Percentiles rank a stretch among this genome's conserved stretches.
Evolutionary conservation across 2,888 invertebrate species (phyloP).

Genomic region (Watsonalla binaria): DNA sequence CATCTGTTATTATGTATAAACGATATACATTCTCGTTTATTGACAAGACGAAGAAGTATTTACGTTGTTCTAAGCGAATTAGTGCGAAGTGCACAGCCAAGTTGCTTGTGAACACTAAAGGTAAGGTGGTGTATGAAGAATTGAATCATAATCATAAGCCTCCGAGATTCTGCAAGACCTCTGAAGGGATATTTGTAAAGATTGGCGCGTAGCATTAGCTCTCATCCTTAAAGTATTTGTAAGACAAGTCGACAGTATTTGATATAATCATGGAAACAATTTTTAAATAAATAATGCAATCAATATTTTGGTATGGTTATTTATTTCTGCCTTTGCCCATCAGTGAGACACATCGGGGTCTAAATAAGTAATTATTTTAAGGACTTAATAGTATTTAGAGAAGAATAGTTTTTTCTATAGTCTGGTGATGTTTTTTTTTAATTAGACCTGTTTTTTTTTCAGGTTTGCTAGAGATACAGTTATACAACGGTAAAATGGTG

Average conservation of each 20-base stretch:
- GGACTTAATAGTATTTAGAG: no score
- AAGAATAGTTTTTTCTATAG: no score
- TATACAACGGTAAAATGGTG: neutral
- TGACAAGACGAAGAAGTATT: conserved; percentile 19
- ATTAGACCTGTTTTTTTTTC: neutral
- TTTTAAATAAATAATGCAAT: no score
- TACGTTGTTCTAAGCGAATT: conserved; percentile 31
- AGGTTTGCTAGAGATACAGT: neutral
- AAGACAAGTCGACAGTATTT: conserved; percentile 2
- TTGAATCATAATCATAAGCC: conserved; percentile 21
- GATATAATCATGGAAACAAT: conserved; percentile 6
- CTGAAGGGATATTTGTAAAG: neutral
- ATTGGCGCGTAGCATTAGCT: neutral
- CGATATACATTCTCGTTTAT: conserved; percentile 24
- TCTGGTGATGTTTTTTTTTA: no score
- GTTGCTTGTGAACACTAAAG: conserved; percentile 12
- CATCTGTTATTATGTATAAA: conserved; percentile 18
- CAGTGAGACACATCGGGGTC: no score
- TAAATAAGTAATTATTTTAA: no score
- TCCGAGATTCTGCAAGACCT: neutral
- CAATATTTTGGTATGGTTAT: no score
- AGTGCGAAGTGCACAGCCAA: conserved; percentile 28
- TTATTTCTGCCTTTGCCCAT: no score
- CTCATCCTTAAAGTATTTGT: no score
- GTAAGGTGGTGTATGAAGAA: conserved; percentile 1